These are phyloP conservation scores for Bombus difficillimus DNA, from an alignment of 1,140 invertebrate species.

Conservation along the genomic window DNA sequence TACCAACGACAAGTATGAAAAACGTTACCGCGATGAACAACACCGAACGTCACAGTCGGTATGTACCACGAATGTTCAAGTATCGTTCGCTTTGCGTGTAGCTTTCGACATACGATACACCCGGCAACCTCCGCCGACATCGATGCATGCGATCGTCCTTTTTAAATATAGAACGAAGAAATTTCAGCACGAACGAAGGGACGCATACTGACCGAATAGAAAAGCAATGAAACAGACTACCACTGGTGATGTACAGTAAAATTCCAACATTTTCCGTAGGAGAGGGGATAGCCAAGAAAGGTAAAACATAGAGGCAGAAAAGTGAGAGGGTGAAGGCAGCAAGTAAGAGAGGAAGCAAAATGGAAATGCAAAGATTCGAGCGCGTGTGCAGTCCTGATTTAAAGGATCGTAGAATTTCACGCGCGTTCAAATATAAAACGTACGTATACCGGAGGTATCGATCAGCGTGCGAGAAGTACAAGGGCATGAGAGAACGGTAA, in stretches of 20 bases:
- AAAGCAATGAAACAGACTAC: neutral
- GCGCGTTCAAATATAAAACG: no score
- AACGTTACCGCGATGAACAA: neutral
- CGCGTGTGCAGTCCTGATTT: neutral
- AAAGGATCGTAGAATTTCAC: neutral
- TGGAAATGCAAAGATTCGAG: neutral
- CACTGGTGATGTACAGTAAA: neutral
- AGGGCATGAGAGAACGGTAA: no score
- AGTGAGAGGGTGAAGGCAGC: neutral
- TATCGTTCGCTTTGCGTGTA: neutral
- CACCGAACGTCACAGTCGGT: neutral
- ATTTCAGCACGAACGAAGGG: neutral
- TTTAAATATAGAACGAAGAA: constrained; percentile 33
- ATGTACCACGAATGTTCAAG: neutral
- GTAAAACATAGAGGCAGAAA: neutral
- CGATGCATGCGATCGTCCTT: neutral
- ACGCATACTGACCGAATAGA: neutral
- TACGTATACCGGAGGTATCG: neutral
- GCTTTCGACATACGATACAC: neutral
- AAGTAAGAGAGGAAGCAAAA: no score
- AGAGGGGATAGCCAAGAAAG: neutral
- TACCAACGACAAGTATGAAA: neutral
- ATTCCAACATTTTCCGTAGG: neutral
- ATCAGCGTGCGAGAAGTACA: neutral
- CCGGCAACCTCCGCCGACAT: constrained; percentile 20